Base-by-base conservation (phyloP, 2,113 vertebrate species). In the Benitochromis conjunctus region DNA sequence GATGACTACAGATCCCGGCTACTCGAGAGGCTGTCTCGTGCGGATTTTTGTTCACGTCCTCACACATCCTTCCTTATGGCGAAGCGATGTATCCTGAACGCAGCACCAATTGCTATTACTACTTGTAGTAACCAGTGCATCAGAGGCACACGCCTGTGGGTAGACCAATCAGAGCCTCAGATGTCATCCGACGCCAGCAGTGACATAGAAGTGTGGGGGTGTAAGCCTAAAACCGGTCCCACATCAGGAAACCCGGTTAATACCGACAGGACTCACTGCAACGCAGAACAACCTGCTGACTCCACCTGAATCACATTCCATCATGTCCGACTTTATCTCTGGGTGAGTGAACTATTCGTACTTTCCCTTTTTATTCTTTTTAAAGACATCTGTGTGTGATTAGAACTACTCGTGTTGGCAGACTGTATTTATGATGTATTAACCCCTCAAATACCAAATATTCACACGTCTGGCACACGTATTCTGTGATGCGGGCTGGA, bases 331-430 rank as follows among this genome's bases (percentile, higher is more conserved):
- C 6, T 3, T 16, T 5, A 7, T 38, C 14, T 62, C 81, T 11
- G 19, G 84, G 93, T 94, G 51, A 94, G 93, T 88, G 8, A 6
- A 43, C 18, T n/a, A 69, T 56, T 10, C 43, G 6, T 38, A 18
- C 9, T 12, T 1, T 34, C 10, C 31, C 2, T 56, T 7, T 7
- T 1, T 43, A 2, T 58, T 55, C 3, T 5, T 6, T 64, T 46
- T 76, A 18, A n/a, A 16, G 48, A 12, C 16, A 36, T 6, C n/a
- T 18, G 2, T 14, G 4, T 55, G 31, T 36, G 13, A 54, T 36
- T 29, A 0, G 53, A 38, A 56, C 31, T 13, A 76, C 4, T 51
- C 9, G 16, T 76, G 8, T 19, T 5, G 41, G 41, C 9, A 24
- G 12, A 14, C 64, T 24, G 0, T 43, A 69, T 69, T 43, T 69